phyloP scores from a whole-genome alignment of 37 sponge, comb jelly and placozoan species.

The Oscarella lobularis region DNA sequence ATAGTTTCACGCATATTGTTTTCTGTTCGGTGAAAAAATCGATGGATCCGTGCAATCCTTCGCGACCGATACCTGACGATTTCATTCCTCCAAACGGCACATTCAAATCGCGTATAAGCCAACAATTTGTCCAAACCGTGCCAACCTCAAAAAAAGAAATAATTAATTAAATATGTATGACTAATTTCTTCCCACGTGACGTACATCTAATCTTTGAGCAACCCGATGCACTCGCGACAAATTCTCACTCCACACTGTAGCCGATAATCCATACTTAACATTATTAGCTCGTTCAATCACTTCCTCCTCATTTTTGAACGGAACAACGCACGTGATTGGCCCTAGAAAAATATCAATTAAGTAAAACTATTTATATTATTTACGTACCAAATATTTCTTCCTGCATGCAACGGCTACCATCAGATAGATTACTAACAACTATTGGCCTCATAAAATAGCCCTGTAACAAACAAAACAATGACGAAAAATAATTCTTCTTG shows the following conservation, averaged over 20 bases:
- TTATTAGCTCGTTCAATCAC: slow-evolving; percentile 58
- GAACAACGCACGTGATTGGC: slow-evolving; percentile 69
- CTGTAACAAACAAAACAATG: slow-evolving; percentile 9
- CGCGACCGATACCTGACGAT: slow-evolving; percentile 73
- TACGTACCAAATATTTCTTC: slow-evolving; percentile 79
- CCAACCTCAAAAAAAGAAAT: slow-evolving; percentile 53
- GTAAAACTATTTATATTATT: not conserved
- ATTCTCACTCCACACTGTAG: slow-evolving; percentile 73
- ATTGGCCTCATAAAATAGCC: slow-evolving; percentile 82
- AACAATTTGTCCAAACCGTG: slow-evolving; percentile 88
- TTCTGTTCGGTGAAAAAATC: slow-evolving; percentile 78
- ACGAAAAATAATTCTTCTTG: not conserved
- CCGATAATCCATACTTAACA: slow-evolving; percentile 69
- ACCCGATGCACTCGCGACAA: slow-evolving; percentile 56
- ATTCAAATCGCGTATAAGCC: slow-evolving; percentile 71
- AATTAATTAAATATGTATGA: not conserved
- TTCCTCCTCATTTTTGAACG: slow-evolving; percentile 76
- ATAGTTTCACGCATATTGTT: slow-evolving; percentile 74
- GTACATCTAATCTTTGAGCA: slow-evolving; percentile 51
- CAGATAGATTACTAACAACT: slow-evolving; percentile 62
- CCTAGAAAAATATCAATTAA: slow-evolving; percentile 7
- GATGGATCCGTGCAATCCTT: slow-evolving; percentile 60
- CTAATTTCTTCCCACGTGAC: too few relatives aligned
- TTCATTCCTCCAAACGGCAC: slow-evolving; percentile 87
- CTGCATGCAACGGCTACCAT: slow-evolving; percentile 61